Evolutionary conservation across 2,113 vertebrate species (phyloP), one percentile per base, ranked within the genome.

Genomic region (Herpailurus yagouaroundi): DNA sequence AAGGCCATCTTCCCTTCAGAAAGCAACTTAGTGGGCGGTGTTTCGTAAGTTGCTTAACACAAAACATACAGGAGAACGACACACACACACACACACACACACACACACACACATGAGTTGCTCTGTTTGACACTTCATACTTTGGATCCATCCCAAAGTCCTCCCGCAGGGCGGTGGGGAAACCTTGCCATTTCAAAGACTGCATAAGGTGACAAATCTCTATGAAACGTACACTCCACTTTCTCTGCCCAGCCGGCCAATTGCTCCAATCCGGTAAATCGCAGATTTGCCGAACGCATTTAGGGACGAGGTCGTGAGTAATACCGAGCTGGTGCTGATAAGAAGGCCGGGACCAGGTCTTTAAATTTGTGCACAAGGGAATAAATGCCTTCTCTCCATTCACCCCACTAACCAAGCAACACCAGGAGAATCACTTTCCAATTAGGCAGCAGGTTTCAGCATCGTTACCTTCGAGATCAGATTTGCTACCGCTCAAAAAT

Each of bases 401-500:
- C 96, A 2, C 66, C 98, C 91, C 77, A 97, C 98, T 98, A 95
- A 97, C 84, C 96, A 98, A 98, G 94, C 57, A 97, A 81, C 94
- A 97, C 95, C 66, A 98, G 97, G 96, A 98, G 98, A 98, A 98
- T 97, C 1, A 97, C 98, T 98, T 99, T 98, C 97, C 96, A 98
- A 98, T 98, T 98, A 98, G 97, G 98, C 98, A 98, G 98, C 97
- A 98, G 85, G 98, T 98, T 99, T 99, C 96, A 98, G 97, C 96
- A n/a, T 98, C 98, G 98, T 99, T 99, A 98, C 93, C 97, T 98
- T 98, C 96, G 98, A 89, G 98, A 98, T 99, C 98, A 98, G 97
- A 99, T 99, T 98, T 99, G 93, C 96, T 97, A 97, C 97, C 97
- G 98, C 98, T 99, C 98, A 98, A 97, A 99, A 98, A 98, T 92